These are phyloP conservation scores for Aphodius sticticus DNA, from an alignment of 2,888 invertebrate genomes.

Conservation along the genomic window DNA sequence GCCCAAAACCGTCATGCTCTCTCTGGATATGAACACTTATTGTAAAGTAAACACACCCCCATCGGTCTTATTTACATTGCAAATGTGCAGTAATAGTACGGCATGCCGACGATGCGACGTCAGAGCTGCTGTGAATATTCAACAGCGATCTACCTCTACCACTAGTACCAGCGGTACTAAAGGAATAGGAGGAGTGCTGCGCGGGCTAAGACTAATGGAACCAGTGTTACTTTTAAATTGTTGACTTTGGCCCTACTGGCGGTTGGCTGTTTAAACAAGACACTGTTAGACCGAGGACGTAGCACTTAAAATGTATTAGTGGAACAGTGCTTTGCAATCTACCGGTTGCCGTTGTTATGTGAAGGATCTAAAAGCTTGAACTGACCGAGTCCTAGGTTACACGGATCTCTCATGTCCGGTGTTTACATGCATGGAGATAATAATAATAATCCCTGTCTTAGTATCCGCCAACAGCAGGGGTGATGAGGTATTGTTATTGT, in stretches of 20 bases:
- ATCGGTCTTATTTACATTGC: constrained; percentile 22
- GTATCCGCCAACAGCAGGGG: no score
- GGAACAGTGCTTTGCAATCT: neutral
- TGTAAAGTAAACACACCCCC: constrained; percentile 20
- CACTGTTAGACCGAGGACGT: neutral
- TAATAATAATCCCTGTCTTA: no score
- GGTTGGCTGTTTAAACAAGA: constrained; percentile 20
- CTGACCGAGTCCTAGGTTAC: constrained; percentile 5
- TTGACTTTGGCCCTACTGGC: constrained; percentile 15
- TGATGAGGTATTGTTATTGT: no score
- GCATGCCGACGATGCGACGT: neutral
- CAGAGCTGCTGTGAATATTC: constrained; percentile 12
- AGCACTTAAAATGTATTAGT: neutral
- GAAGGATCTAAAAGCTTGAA: no score
- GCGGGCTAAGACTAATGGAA: constrained; percentile 16
- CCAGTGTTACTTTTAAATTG: constrained; percentile 17
- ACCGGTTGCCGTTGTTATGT: neutral
- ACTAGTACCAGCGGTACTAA: neutral
- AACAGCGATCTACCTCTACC: constrained; percentile 20
- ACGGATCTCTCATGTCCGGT: no score
- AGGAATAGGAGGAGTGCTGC: constrained; percentile 6
- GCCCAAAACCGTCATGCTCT: neutral
- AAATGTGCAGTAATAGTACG: constrained; percentile 24
- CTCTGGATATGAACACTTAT: constrained; percentile 20
- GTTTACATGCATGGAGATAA: no score